A percentile compares a stretch with the other conserved stretches of the same genome.
Evolutionary conservation across 2,888 invertebrate genomes (phyloP).

Genomic region (Pycnomerus fuliginosus): DNA sequence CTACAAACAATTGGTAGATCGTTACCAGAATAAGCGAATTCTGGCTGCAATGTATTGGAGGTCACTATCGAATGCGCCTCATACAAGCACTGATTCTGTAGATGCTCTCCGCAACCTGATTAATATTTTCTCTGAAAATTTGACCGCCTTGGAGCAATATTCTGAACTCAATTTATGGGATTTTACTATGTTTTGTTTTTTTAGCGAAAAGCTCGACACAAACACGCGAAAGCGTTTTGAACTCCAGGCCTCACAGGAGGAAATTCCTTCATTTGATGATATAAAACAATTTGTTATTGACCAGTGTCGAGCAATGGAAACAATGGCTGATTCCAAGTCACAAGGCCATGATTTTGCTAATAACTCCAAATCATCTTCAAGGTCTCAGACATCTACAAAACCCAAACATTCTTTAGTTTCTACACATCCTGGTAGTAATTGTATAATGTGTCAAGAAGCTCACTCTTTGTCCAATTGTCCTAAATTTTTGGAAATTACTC

Average conservation of each 20-base stretch:
- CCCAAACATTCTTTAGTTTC: too few relatives aligned
- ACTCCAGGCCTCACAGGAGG: neutral
- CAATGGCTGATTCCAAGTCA: too few relatives aligned
- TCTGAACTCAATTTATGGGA: slow-evolving; percentile 1
- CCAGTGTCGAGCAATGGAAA: slow-evolving; percentile 3
- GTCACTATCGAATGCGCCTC: neutral
- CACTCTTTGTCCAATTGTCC: neutral
- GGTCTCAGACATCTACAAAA: too few relatives aligned
- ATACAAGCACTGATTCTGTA: neutral
- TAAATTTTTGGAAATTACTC: neutral
- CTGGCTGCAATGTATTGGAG: slow-evolving; percentile 1
- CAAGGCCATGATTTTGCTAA: too few relatives aligned
- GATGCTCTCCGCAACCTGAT: neutral
- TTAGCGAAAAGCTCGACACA: neutral
- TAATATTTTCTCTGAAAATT: neutral
- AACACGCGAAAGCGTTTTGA: slow-evolving; percentile 3
- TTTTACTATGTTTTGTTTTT: neutral
- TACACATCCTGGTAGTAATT: too few relatives aligned
- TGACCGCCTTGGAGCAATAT: slow-evolving; percentile 1
- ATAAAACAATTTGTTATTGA: neutral
- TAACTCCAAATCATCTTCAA: too few relatives aligned
- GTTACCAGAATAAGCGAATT: slow-evolving; percentile 1
- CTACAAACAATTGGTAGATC: neutral
- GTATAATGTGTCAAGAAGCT: neutral
- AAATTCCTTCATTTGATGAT: slow-evolving; percentile 1